Evolutionary conservation across 2,113 vertebrate species (phyloP), one percentile per base, ranked within the genome.

Genomic region (Oophaga pumilio): DNA sequence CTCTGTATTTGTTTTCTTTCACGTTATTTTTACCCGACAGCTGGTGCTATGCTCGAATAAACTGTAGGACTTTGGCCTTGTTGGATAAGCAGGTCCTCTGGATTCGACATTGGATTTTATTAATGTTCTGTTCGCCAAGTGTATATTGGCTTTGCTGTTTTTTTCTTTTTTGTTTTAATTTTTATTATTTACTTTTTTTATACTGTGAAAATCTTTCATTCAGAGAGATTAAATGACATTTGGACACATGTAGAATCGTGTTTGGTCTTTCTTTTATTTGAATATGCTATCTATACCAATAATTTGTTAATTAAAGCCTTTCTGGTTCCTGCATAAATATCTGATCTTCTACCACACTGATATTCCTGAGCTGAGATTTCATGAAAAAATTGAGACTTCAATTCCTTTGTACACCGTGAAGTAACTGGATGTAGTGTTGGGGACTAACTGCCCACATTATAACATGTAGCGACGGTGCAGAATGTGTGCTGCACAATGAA

Each of bases 141-240:
- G 92, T 94, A 94, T 93, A 92, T 94, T 94, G 94, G 93, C 94
- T 93, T 93, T 86, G 87, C 91, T 88, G 86, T 89, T 80, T 91
- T 88, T 89, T 81, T 89, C 84, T 89, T 82, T 89, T 89, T 92
- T 94, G 92, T 94, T 94, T 95, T 64, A 56, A 85, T 89, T 73
- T 74, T 74, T 74, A 43, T 74, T 88, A 93, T 95, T 96, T 95
- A 95, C 95, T 8, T 97, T 97, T 97, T 97, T 97, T 97, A 97
- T 97, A 97, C 96, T 97, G 96, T 97, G 96, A 97, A 97, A 94
- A 97, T 97, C 95, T 97, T 97, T 97, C 96, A 82, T 94, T 93
- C 90, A 28, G 96, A 96, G 96, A 97, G 96, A 97, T 97, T 96
- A 97, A 95, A 93, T 94, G 93, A 95, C 95, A 93, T 97, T 97